Evolutionary conservation across 2,113 vertebrate species (phyloP), one percentile per base, ranked within the genome.

Genomic region (Pseudorasbora parva): DNA sequence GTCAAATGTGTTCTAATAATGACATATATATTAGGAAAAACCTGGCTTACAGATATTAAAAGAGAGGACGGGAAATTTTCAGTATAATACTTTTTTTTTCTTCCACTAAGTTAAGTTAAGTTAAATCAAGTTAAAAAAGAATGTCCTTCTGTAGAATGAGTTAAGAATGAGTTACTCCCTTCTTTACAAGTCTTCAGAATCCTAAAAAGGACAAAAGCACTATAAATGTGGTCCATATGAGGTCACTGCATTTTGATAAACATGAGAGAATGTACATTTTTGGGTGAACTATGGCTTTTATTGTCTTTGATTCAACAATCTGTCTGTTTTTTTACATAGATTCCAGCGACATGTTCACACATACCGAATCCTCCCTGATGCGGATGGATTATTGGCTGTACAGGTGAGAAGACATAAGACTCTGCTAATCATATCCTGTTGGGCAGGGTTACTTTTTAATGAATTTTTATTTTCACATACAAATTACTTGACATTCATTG

Each of bases 331-430:
- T 30, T 30, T 30, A 21, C 88, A 76, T 90, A 97, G 96, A 87
- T 97, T 95, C 76, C 95, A 96, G 85, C 88, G 93, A 12, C 95
- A 96, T 7, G 94, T 97, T 86, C 95, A 97, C 91, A 96, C 96
- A 2, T 97, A 97, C 86, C 94, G 96, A 33, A 95, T 97, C 85
- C 94, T 97, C n/a, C 95, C 95, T 0, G 94, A 96, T 5, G 89
- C 92, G 0, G 94, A 96, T 8, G 96, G 95, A 49, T 92, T 95
- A 68, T 93, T 97, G 3, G 95, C 96, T 2, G 95, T 97, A 51
- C 96, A 97, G 95, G 96, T 97, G 87, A 91, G 93, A 83, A 56
- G 33, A 37, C 68, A 68, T 9, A 17, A 45, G 30, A 37, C 73
- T 0, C 43, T 41, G 0, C 37, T 37, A 66, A 66, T 37, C 30